Base-by-base conservation (phyloP, 2,113 vertebrate species). In the Phalacrocorax aristotelis region DNA sequence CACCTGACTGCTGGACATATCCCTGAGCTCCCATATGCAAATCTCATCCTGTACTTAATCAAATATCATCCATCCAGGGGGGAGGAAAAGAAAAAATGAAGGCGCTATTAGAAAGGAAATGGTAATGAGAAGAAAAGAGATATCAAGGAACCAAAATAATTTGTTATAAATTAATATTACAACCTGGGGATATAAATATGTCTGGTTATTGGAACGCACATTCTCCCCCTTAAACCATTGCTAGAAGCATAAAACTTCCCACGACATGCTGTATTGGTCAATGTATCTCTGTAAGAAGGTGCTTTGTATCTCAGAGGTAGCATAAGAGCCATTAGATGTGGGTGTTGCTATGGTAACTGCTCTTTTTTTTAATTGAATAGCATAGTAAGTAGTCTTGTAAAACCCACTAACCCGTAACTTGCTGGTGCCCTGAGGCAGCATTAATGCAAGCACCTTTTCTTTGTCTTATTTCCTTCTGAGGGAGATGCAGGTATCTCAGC, bases 361-460 rank as follows among this genome's bases (percentile, higher is more conserved):
- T 96, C 96, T 96, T 91, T 97, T 95, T 97, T 97, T 95, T 96
- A 98, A 98, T 98, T 98, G 97, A 98, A 98, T 97, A 98, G 97
- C 97, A 97, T 97, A 97, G 97, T 98, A 98, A 98, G 97, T 98
- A 97, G 96, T 98, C 98, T 98, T 98, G 98, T 98, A 98, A 98
- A 98, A 98, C 97, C 97, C 97, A 98, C 97, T 97, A 98, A 98
- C 95, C 97, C 97, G 96, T 97, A 98, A 98, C 97, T 98, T 98
- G 95, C 94, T 95, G 81, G 82, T 97, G 96, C 96, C 97, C 95
- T 76, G 93, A 98, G 97, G 97, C 97, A 97, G 95, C 93, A 96
- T 98, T 98, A 98, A 97, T 95, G 97, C 96, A 97, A 97, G 92
- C 94, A 97, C 95, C 95, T 98, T 97, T 95, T 97, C 97, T 98